Percentiles rank a stretch among this genome's conserved stretches.
Conservation (phyloP, 2,113 vertebrate species). For the Origma solitaria region DNA sequence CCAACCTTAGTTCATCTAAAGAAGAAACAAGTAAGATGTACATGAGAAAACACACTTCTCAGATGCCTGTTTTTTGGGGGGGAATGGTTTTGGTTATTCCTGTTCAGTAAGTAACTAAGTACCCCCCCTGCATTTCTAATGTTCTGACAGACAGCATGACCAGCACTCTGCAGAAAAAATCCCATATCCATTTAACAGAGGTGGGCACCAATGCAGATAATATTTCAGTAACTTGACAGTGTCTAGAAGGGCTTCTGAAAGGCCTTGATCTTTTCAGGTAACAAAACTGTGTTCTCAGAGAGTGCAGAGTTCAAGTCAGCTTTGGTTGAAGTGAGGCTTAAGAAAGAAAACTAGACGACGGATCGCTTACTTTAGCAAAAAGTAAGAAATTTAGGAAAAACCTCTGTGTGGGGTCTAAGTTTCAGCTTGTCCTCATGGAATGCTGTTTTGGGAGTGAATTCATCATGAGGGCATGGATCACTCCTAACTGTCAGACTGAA, state of each 20-base stretch:
- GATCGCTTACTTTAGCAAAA: background rate
- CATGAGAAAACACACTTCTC: background rate
- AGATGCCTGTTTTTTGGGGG: fast-evolving
- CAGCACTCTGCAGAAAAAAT: background rate
- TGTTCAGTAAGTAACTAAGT: background rate
- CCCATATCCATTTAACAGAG: background rate
- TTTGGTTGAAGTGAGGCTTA: background rate
- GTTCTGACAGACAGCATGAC: background rate
- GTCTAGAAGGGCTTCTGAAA: background rate
- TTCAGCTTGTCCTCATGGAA: background rate
- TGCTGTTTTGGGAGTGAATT: background rate
- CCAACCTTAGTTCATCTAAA: background rate
- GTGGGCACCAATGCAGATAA: background rate
- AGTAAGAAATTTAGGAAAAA: background rate
- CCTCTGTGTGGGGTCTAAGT: background rate
- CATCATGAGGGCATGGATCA: background rate
- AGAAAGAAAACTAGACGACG: background rate
- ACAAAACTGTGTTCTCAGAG: background rate
- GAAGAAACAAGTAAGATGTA: background rate
- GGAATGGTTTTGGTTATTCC: background rate
- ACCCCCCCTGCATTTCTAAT: background rate
- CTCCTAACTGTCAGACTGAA: background rate
- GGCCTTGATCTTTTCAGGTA: background rate
- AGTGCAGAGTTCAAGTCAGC: background rate
- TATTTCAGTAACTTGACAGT: background rate